Conservation (phyloP, 2,797 vertebrate species). For the Enteromius thamalakanensis region DNA sequence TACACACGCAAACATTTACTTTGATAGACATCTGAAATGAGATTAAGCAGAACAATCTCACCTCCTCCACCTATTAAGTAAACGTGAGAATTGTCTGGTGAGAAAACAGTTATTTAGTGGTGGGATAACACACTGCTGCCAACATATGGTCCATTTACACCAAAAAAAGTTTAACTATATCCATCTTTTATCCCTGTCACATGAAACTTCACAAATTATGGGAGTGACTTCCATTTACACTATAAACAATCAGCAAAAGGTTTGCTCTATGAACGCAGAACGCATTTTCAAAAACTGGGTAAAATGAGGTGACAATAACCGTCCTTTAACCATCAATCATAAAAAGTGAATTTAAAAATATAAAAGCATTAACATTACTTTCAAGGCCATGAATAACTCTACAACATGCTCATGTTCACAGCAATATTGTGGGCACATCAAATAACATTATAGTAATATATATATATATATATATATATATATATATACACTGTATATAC, state of each 20-base stretch:
- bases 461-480: too few relatives aligned
- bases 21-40: slow-evolving; percentile 36
- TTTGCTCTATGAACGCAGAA: background rate
- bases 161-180: background rate
- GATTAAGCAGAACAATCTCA: slow-evolving; percentile 29
- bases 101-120: slow-evolving; percentile 27
- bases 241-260: background rate
- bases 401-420: too few relatives aligned
- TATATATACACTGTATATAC: too few relatives aligned
- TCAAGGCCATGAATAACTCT: too few relatives aligned
- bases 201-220: background rate
- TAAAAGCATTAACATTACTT: too few relatives aligned
- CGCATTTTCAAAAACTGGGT: background rate
- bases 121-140: slow-evolving; percentile 17
- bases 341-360: too few relatives aligned
- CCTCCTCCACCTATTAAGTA: slow-evolving; percentile 1
- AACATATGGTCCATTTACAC: slow-evolving; percentile 45
- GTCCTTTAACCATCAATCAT: too few relatives aligned
- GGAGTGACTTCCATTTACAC: background rate
- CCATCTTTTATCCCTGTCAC: background rate
- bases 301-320: background rate
- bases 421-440: too few relatives aligned
- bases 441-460: too few relatives aligned
- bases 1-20: slow-evolving; percentile 49
- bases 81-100: slow-evolving; percentile 12